Evolutionary conservation across 2,113 vertebrate genomes (phyloP).

Genomic region (Megalops atlanticus): DNA sequence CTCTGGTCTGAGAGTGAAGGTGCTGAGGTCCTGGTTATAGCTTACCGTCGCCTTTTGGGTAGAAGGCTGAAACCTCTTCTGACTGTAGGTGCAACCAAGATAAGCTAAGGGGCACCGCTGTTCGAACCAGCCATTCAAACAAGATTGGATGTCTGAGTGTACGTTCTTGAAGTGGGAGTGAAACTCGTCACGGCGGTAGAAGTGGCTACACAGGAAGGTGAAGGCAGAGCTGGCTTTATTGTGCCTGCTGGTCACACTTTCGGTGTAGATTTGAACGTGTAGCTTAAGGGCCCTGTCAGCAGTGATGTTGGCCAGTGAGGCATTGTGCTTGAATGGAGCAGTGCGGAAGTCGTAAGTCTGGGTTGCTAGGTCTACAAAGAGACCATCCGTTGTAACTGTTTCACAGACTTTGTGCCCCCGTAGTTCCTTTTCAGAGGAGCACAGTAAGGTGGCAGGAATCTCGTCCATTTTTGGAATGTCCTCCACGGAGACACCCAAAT

Average conservation of each 20-base stretch:
- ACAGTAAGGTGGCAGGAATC: constrained; percentile 79
- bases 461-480: constrained; percentile 76
- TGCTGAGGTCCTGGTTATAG: constrained; percentile 77
- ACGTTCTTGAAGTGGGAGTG: constrained; percentile 86
- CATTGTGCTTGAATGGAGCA: constrained; percentile 73
- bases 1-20: constrained; percentile 82
- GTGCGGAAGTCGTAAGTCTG: constrained; percentile 84
- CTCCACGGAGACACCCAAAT: constrained; percentile 67
- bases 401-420: constrained; percentile 87
- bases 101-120: constrained; percentile 91
- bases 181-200: constrained; percentile 89
- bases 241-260: constrained; percentile 85
- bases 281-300: constrained; percentile 61
- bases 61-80: constrained; percentile 79
- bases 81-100: constrained; percentile 88
- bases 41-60: constrained; percentile 76
- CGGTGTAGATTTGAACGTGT: constrained; percentile 75
- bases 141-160: constrained; percentile 88
- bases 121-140: constrained; percentile 87
- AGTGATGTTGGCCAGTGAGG: constrained; percentile 77
- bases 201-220: constrained; percentile 83
- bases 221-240: constrained; percentile 89
- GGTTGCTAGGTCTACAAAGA: constrained; percentile 83
- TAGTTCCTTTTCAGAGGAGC: constrained; percentile 86
- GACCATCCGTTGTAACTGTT: constrained; percentile 74